Evolutionary conservation across 1,140 invertebrate species (phyloP).

Genomic region (Cydia splendana): DNA sequence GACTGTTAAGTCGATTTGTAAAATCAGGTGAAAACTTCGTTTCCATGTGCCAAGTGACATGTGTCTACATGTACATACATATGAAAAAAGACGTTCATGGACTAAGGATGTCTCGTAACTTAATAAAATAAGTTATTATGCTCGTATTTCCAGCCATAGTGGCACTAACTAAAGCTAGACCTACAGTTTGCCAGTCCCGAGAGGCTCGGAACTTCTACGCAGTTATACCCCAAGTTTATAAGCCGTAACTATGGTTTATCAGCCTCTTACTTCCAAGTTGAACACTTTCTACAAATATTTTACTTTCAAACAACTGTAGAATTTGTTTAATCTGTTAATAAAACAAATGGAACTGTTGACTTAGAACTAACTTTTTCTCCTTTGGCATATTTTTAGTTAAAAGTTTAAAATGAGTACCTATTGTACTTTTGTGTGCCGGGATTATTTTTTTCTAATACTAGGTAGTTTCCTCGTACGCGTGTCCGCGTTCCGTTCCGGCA

Average conservation of each 20-base stretch:
- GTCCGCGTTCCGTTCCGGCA: too few species aligned
- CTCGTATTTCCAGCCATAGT: neutral
- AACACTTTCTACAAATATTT: neutral
- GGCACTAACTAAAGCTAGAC: neutral
- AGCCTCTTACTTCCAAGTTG: conserved; percentile 4
- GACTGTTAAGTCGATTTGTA: neutral
- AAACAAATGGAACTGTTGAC: neutral
- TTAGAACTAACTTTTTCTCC: too few species aligned
- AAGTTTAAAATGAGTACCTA: too few species aligned
- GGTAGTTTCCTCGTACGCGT: too few species aligned
- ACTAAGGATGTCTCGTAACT: neutral
- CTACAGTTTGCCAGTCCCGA: neutral
- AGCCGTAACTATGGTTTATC: conserved; percentile 10
- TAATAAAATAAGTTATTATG: neutral
- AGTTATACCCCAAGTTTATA: conserved; percentile 20
- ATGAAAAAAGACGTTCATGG: neutral
- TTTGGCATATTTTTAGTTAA: too few species aligned
- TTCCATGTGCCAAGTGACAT: neutral
- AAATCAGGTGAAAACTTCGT: neutral
- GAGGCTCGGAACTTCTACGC: neutral
- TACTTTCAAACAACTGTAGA: neutral
- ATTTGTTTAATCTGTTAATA: neutral
- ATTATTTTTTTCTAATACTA: too few species aligned
- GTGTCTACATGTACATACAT: neutral
- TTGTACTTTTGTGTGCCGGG: too few species aligned